Evolutionary conservation across 30 jellyfish, hydroid and myxozoan species (phyloP), one percentile per base, ranked within the genome.

Genomic region (Cassiopea xamachana): DNA sequence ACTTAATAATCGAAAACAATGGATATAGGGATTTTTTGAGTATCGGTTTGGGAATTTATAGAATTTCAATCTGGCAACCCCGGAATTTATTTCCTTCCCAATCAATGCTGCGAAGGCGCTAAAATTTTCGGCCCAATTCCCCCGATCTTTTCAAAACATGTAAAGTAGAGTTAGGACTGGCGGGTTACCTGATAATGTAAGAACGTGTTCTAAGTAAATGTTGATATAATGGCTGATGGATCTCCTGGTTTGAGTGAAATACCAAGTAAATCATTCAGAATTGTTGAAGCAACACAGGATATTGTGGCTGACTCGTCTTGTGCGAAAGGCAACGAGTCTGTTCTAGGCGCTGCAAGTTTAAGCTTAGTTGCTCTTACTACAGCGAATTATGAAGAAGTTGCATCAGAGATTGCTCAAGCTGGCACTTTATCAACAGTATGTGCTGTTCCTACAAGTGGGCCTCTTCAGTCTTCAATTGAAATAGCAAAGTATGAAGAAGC

Each of bases 361-460:
- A 77, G 92, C 45, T 85, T 84, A 47, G 92, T 84, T n/a, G 85
- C 85, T 58, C 76, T 84, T n/a, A 73, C 92, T 4, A 73, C 92
- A 2, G 69, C 92, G 48, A 84, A 71, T 61, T 84, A 84, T 55
- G 92, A 71, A 73, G 92, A 84, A 55, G 92, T 84, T 72, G 92
- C 71, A 43, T 84, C 92, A 8, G 92, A 44, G 7, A 84, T 84
- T 16, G 60, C 92, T 1, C 73, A 71, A 16, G 92, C 60, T 61
- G 71, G 73, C 16, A 48, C 43, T 17, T 49, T 82, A 18, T 50
- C 82, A 16, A 83, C 83, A 39, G 91, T 82, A 51, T 18, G 73
- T 60, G 83, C 69, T 39, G 68, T 19, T 48, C 58, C 87, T 2
- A 13, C 87, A 14, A 64, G 16, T 46, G 64, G 10, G 10, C 7